phyloP scores from a whole-genome alignment of 2,797 vertebrate genomes.

The Dendrocincla fuliginosa region DNA sequence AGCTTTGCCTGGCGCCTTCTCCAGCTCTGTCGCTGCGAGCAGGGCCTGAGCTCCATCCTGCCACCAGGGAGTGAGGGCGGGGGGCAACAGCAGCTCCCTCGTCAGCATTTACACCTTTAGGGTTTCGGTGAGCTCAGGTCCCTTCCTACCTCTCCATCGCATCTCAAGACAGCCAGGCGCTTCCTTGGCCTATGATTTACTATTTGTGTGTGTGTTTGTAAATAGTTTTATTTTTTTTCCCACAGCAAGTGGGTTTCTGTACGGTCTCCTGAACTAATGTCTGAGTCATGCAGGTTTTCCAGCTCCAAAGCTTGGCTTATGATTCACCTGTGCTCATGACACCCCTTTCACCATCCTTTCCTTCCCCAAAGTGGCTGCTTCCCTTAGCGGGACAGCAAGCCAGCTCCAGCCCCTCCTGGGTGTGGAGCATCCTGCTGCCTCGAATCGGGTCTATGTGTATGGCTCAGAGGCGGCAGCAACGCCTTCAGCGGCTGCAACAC shows the following conservation, averaged over 20 bases:
- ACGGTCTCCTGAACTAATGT: neutral
- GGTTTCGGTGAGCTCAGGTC: neutral
- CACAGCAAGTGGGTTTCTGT: neutral
- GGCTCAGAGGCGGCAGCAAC: neutral
- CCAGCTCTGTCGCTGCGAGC: neutral
- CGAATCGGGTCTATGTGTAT: neutral
- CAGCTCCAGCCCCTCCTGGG: neutral
- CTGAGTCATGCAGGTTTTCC: neutral
- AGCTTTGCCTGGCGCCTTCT: neutral
- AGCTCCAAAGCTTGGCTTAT: neutral
- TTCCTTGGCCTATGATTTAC: neutral
- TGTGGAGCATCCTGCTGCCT: neutral
- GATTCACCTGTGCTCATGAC: neutral
- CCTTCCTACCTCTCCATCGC: neutral
- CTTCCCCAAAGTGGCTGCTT: neutral
- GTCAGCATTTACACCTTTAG: neutral
- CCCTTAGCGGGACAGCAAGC: neutral
- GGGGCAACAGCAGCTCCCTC: fast-evolving
- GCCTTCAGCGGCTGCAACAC: neutral
- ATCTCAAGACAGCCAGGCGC: neutral
- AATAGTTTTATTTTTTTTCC: neutral
- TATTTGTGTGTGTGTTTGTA: neutral
- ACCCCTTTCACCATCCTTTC: neutral
- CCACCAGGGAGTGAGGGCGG: neutral
- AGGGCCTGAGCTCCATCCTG: neutral